These are phyloP conservation scores for Aphis craccivora DNA, from an alignment of 1,140 invertebrate genomes.

Conservation along the genomic window DNA sequence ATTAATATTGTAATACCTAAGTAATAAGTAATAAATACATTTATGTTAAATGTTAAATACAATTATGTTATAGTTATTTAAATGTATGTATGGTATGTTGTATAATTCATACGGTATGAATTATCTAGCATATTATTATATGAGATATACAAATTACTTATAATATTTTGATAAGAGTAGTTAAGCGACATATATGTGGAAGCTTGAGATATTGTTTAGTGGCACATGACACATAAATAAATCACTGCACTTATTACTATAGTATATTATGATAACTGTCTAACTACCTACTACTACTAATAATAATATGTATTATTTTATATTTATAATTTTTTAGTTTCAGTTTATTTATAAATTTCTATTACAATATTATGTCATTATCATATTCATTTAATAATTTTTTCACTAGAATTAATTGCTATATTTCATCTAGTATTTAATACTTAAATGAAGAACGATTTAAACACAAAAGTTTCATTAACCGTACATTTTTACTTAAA, in stretches of 20 bases:
- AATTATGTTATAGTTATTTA: too few relatives aligned
- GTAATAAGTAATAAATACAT: background rate
- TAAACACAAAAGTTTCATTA: background rate
- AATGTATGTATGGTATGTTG: background rate
- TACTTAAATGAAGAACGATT: background rate
- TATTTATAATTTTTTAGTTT: too few relatives aligned
- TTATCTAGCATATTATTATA: background rate
- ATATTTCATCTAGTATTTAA: background rate
- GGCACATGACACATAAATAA: background rate
- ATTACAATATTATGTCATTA: background rate
- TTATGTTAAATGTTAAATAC: too few relatives aligned
- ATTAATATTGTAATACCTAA: background rate
- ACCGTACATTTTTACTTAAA: too few relatives aligned
- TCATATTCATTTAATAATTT: background rate
- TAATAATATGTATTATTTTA: background rate
- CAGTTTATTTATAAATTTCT: background rate
- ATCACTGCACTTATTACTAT: background rate
- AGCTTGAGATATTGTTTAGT: too few relatives aligned
- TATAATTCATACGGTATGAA: background rate
- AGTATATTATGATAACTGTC: background rate
- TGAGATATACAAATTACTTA: background rate
- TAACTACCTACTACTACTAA: too few relatives aligned
- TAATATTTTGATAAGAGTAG: background rate
- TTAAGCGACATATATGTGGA: background rate
- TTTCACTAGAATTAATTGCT: background rate